Evolutionary conservation across 1,140 invertebrate species (phyloP).

Genomic region (Schlechtendalia chinensis): DNA sequence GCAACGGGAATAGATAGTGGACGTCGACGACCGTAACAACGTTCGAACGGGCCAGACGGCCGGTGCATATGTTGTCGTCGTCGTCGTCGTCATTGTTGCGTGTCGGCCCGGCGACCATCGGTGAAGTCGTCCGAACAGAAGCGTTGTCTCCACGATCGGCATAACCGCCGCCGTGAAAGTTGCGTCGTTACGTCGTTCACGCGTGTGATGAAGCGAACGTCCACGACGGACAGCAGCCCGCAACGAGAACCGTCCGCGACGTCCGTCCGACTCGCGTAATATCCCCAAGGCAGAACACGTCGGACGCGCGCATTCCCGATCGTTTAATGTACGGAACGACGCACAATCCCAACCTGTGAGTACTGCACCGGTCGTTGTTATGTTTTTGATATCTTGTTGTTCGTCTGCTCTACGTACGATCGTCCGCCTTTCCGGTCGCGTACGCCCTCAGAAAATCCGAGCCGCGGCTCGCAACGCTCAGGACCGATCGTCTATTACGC

Average conservation of each 20-base stretch:
- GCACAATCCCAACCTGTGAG: constrained; percentile 35
- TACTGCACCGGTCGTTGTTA: neutral
- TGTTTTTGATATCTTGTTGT: neutral
- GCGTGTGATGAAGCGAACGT: constrained; percentile 38
- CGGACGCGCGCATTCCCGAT: neutral
- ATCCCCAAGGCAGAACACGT: neutral
- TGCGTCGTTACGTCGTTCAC: neutral
- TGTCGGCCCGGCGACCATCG: too few relatives aligned
- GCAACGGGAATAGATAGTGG: neutral
- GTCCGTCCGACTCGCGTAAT: neutral
- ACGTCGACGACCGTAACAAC: neutral
- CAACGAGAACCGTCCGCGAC: neutral
- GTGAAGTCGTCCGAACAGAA: too few relatives aligned
- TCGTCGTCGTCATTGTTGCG: too few relatives aligned
- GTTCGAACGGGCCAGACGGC: too few relatives aligned
- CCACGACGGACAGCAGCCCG: neutral
- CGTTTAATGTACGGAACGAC: constrained; percentile 43
- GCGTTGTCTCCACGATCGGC: neutral
- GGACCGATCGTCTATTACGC: too few relatives aligned
- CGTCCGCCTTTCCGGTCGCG: too few relatives aligned
- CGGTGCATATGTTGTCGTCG: too few relatives aligned
- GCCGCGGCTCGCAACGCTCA: too few relatives aligned
- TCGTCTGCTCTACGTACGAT: too few relatives aligned
- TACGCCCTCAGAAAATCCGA: too few relatives aligned
- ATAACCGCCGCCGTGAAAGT: neutral